phyloP scores from a whole-genome alignment of 1,140 invertebrate genomes.

The Drosophila equinoxialis region DNA sequence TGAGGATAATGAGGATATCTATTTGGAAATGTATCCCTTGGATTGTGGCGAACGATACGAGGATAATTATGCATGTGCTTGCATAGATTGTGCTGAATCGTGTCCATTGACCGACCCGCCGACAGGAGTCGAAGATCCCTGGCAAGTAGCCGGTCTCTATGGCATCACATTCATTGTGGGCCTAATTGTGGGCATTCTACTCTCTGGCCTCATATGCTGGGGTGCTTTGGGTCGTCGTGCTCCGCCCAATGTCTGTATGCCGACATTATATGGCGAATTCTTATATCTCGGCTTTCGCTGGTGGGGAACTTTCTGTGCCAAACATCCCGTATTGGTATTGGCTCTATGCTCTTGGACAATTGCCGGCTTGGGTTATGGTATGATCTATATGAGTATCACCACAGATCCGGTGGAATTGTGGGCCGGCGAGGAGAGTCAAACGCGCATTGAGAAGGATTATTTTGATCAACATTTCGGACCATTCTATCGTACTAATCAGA shows the following conservation, averaged over 20 bases:
- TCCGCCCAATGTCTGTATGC: slow-evolving; percentile 47
- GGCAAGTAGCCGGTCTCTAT: slow-evolving; percentile 75
- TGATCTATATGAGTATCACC: slow-evolving; percentile 87
- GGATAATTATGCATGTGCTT: slow-evolving; percentile 87
- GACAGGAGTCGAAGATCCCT: slow-evolving; percentile 69
- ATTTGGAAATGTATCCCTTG: slow-evolving; percentile 75
- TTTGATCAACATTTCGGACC: slow-evolving; percentile 93
- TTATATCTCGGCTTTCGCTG: slow-evolving; percentile 84
- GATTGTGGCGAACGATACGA: slow-evolving; percentile 86
- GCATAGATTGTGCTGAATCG: slow-evolving; percentile 88
- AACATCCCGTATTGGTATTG: slow-evolving; percentile 86
- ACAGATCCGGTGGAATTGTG: slow-evolving; percentile 95
- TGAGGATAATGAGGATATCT: slow-evolving; percentile 27
- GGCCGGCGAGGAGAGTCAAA: slow-evolving; percentile 90
- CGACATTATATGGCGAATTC: slow-evolving; percentile 63
- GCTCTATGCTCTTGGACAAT: slow-evolving; percentile 85
- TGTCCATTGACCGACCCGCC: slow-evolving; percentile 86
- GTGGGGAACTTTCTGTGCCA: slow-evolving; percentile 87
- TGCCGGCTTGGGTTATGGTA: slow-evolving; percentile 86
- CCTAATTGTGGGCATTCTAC: slow-evolving; percentile 66
- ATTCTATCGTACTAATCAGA: slow-evolving; percentile 95
- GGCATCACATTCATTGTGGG: slow-evolving; percentile 81
- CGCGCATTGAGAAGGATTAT: slow-evolving; percentile 91
- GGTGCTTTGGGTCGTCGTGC: slow-evolving; percentile 22
- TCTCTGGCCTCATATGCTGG: slow-evolving; percentile 46